phyloP scores from a whole-genome alignment of 2,888 invertebrate species.

The Mycalesis mineus region DNA sequence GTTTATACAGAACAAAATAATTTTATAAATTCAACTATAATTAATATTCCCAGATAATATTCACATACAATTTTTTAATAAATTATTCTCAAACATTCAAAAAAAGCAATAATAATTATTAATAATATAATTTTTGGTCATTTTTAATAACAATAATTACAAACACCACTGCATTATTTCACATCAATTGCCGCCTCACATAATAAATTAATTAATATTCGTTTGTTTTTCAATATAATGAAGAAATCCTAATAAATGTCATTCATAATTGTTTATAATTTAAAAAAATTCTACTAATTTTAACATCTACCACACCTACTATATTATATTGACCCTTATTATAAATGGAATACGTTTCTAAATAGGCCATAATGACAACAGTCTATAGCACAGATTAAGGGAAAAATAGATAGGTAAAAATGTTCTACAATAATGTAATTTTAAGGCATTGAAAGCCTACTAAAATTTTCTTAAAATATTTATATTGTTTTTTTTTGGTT shows the following conservation, averaged over 20 bases:
- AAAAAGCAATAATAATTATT: conserved; percentile 4
- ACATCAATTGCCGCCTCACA: not conserved
- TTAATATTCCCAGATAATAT: not conserved
- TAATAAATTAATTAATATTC: not conserved
- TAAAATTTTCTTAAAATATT: too few relatives aligned
- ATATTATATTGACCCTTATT: conserved; percentile 9
- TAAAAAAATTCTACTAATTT: conserved; percentile 13
- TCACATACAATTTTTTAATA: not conserved
- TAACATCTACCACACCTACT: conserved; percentile 11
- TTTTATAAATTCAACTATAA: not conserved
- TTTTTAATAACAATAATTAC: conserved; percentile 16
- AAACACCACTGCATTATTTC: not conserved
- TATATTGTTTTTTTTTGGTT: too few relatives aligned
- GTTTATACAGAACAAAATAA: not conserved
- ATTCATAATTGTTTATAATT: conserved; percentile 1
- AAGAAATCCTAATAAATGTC: conserved; percentile 5
- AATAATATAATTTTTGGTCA: conserved; percentile 22
- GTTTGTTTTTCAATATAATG: not conserved
- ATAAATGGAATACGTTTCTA: conserved; percentile 19
- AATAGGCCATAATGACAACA: conserved; percentile 15
- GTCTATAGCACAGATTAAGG: conserved; percentile 8
- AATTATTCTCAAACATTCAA: not conserved
- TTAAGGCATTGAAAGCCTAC: not conserved
- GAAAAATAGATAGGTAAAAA: not conserved
- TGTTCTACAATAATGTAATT: not conserved